These are phyloP conservation scores for Papilio gigon DNA, from an alignment of 2,888 invertebrate genomes.

Conservation along the genomic window DNA sequence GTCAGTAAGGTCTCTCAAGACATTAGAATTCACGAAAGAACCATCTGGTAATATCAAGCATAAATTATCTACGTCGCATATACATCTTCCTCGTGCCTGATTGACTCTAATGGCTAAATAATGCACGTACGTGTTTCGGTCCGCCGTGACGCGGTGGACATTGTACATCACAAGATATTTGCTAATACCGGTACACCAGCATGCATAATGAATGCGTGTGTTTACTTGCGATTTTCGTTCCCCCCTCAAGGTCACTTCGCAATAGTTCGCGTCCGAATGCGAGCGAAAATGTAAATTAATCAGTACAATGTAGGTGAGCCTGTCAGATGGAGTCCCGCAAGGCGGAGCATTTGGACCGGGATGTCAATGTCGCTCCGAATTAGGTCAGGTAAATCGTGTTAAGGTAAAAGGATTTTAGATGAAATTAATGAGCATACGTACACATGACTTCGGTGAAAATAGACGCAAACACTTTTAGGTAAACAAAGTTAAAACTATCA, in stretches of 20 bases:
- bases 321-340: conserved; percentile 33
- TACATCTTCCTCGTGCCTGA: conserved; percentile 30
- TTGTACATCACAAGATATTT: conserved; percentile 3
- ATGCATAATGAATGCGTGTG: conserved; percentile 20
- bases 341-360: conserved; percentile 38
- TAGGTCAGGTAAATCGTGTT: conserved; percentile 37
- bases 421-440: conserved; percentile 15
- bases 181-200: neutral
- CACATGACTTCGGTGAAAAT: conserved; percentile 5
- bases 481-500: neutral
- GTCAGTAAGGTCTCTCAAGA: neutral
- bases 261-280: conserved; percentile 33
- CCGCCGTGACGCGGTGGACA: conserved; percentile 4
- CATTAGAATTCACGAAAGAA: conserved; percentile 14
- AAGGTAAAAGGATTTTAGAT: conserved; percentile 38
- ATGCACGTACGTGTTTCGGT: conserved; percentile 17
- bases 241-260: conserved; percentile 30
- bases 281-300: conserved; percentile 37
- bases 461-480: neutral
- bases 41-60: neutral
- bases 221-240: conserved; percentile 36
- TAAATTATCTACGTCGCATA: conserved; percentile 25
- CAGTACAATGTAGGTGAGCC: conserved; percentile 33
- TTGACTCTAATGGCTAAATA: conserved; percentile 36
- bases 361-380: conserved; percentile 41